Conservation (phyloP, 2,888 invertebrate genomes). For the Nephrotoma appendiculata region DNA sequence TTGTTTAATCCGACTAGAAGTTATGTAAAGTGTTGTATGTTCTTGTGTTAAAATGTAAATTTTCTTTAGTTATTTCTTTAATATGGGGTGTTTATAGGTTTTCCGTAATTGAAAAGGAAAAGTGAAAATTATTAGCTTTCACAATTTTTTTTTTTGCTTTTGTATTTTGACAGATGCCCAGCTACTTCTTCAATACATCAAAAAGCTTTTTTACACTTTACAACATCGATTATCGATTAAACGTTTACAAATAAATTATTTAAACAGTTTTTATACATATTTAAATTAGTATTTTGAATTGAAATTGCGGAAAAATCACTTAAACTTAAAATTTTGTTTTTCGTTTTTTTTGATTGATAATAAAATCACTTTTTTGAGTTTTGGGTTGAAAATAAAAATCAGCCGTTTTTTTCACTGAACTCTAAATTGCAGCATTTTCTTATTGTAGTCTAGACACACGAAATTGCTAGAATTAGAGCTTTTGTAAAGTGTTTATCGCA, state of each 20-base stretch:
- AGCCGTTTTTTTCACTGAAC: background rate
- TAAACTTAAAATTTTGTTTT: background rate
- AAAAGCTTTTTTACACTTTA: background rate
- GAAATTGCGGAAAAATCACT: background rate
- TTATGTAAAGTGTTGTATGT: background rate
- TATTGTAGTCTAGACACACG: background rate
- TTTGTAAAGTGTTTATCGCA: background rate
- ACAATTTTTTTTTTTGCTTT: background rate
- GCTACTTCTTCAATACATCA: background rate
- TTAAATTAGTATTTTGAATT: no score
- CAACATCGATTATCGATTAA: background rate
- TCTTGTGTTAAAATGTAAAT: background rate
- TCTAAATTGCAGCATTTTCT: background rate
- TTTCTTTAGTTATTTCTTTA: no score
- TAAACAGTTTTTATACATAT: no score
- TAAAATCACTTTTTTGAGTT: background rate
- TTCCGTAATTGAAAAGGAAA: background rate
- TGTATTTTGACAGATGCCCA: background rate
- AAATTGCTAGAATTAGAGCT: background rate
- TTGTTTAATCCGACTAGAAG: background rate
- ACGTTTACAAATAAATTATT: background rate
- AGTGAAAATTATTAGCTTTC: background rate
- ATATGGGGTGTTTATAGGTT: background rate
- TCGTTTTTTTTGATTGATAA: background rate
- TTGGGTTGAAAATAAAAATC: background rate